phyloP scores from a whole-genome alignment of 2,113 vertebrate genomes.

The Sander lucioperca region DNA sequence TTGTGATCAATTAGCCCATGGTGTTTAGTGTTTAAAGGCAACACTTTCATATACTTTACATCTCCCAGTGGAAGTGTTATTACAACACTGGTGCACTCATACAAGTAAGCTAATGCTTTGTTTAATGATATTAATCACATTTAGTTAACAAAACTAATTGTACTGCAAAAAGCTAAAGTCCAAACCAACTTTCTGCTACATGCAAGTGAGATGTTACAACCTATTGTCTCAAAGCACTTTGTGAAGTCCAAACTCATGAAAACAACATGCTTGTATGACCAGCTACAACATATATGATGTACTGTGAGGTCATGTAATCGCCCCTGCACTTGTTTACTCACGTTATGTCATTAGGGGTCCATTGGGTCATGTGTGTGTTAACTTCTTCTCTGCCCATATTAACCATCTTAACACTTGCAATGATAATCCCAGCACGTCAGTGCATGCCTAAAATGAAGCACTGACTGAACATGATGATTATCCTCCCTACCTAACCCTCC shows the following conservation, averaged over 20 bases:
- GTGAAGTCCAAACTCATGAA: not conserved
- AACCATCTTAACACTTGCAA: conserved; percentile 39
- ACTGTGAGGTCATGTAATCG: not conserved
- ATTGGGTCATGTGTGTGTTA: not conserved
- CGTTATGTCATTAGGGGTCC: too few relatives aligned
- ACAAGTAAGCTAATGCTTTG: not conserved
- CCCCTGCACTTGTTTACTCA: not conserved
- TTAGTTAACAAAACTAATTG: not conserved
- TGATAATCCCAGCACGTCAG: conserved; percentile 34
- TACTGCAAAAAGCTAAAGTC: not conserved
- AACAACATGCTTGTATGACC: not conserved
- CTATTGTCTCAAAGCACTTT: not conserved
- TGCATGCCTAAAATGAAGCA: conserved; percentile 7
- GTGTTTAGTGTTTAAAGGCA: not conserved
- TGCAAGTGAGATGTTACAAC: not conserved
- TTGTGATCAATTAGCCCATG: not conserved
- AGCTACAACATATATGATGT: not conserved
- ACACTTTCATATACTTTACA: not conserved
- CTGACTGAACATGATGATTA: conserved; percentile 43
- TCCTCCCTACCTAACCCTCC: conserved; percentile 24
- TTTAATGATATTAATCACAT: not conserved
- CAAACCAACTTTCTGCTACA: not conserved
- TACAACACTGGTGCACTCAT: not conserved
- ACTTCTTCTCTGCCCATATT: conserved; percentile 23
- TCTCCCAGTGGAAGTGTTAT: not conserved